phyloP scores from a whole-genome alignment of 2,797 vertebrate genomes.

The Paratrypauchen microcephalus region DNA sequence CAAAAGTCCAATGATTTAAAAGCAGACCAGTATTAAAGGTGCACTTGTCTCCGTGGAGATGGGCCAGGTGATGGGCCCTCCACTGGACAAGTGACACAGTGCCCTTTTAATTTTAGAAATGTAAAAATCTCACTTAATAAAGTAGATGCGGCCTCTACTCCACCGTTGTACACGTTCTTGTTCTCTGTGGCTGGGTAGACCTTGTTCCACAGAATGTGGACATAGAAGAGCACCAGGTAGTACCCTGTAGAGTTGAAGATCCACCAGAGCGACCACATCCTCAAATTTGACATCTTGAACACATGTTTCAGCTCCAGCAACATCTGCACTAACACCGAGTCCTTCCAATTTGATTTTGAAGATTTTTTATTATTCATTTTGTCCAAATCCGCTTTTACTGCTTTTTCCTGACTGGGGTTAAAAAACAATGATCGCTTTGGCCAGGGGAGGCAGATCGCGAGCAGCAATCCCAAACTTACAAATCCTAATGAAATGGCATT shows the following conservation, averaged over 20 bases:
- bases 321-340: slow-evolving; percentile 77
- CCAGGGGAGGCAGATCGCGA: slow-evolving; percentile 84
- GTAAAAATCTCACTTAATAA: slow-evolving; percentile 78
- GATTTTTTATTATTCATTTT: slow-evolving; percentile 56
- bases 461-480: slow-evolving; percentile 80
- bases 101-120: not conserved
- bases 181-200: slow-evolving; percentile 60
- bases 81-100: too few species aligned
- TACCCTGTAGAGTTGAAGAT: slow-evolving; percentile 92
- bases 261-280: slow-evolving; percentile 97
- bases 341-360: slow-evolving; percentile 56
- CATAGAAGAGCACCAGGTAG: slow-evolving; percentile 92
- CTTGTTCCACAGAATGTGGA: slow-evolving; percentile 90
- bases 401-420: slow-evolving; percentile 68
- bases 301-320: slow-evolving; percentile 76
- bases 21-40: not conserved
- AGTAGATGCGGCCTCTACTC: slow-evolving; percentile 87
- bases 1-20: not conserved
- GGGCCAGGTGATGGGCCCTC: too few species aligned
- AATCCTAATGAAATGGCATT: slow-evolving; percentile 85
- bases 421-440: slow-evolving; percentile 92
- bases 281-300: slow-evolving; percentile 76
- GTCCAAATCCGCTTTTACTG: slow-evolving; percentile 68
- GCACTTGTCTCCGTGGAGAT: too few species aligned
- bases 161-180: slow-evolving; percentile 86